Evolutionary conservation across 2,888 invertebrate genomes (phyloP), one percentile per base, ranked within the genome.

Genomic region (Caenorhabditis imperialis): DNA sequence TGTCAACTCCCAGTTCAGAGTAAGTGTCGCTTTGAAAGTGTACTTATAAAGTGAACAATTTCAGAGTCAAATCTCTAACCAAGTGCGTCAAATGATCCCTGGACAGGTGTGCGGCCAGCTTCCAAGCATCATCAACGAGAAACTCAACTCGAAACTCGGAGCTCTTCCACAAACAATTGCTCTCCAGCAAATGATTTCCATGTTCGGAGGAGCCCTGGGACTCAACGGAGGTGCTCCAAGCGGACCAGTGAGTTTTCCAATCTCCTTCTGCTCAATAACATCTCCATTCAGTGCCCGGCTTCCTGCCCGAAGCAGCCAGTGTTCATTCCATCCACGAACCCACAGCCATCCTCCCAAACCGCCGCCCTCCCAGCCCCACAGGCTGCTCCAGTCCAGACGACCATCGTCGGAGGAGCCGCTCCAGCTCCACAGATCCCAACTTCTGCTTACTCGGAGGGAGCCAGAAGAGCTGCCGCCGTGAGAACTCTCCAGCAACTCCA

Each of bases 1-100:
- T 63, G 83, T 82, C 44, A 86, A 86, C 79, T 81, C 78, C 25
- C 82, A 84, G 50, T 86, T 86, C 78, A 73, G 85, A 72, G 85
- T 85, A 23, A 62, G 77, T 65, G 27, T n/a, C n/a, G n/a, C n/a
- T n/a, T n/a, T n/a, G n/a, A n/a, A n/a, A n/a, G n/a, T n/a, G n/a
- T n/a, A n/a, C n/a, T n/a, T n/a, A n/a, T n/a, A n/a, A n/a, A n/a
- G n/a, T n/a, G n/a, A n/a, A n/a, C 18, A 16, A 37, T 74, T 82
- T 37, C 67, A 82, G 81, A 69, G 75, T 23, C 77, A 77, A 60
- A 79, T 81, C 63, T 80, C 80, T 12, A 74, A 78, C 50, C 75
- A 77, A 71, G 80, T 83, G 7, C 61, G 69, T 37, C 61, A 81
- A 61, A 81, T 83, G 83, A 72, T 84, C 16, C 85, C 85, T 12